Conservation (phyloP, 2,113 vertebrate genomes). For the Lycaon pictus region DNA sequence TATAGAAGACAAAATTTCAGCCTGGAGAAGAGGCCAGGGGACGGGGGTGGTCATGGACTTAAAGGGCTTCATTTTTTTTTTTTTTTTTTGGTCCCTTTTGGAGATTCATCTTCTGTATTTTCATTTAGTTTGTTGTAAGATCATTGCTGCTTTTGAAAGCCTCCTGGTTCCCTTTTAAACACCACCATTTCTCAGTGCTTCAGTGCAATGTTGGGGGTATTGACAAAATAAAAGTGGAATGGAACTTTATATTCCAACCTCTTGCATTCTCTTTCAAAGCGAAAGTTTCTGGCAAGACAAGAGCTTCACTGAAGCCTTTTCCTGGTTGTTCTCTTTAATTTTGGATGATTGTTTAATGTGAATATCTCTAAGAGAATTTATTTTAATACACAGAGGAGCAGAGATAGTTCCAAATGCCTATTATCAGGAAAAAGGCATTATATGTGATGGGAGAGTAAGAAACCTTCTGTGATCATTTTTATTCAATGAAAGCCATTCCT, state of each 20-base stretch:
- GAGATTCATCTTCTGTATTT: conserved; percentile 48
- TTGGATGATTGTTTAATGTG: conserved; percentile 5
- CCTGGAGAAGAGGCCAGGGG: background rate
- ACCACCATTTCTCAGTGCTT: conserved; percentile 14
- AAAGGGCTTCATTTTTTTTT: conserved; percentile 41
- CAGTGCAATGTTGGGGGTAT: background rate
- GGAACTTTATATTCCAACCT: background rate
- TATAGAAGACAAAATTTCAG: conserved; percentile 50
- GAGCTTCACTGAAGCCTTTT: conserved; percentile 25
- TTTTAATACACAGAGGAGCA: conserved; percentile 47
- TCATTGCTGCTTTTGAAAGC: conserved; percentile 58
- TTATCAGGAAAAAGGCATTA: conserved; percentile 41
- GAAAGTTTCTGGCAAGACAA: conserved; percentile 34
- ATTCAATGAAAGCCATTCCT: conserved; percentile 81
- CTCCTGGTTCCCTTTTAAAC: background rate
- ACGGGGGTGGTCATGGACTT: background rate
- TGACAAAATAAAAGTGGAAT: conserved; percentile 54
- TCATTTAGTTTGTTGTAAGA: conserved; percentile 63
- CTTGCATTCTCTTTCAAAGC: background rate
- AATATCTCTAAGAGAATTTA: conserved; percentile 20
- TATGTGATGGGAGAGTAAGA: conserved; percentile 51
- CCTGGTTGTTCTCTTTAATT: conserved; percentile 34
- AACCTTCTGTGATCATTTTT: conserved; percentile 70
- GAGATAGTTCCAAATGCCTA: conserved; percentile 32
- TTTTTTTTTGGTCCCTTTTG: background rate